Conservation (phyloP, 2,888 invertebrate species). For the Osedax frankpressi region DNA sequence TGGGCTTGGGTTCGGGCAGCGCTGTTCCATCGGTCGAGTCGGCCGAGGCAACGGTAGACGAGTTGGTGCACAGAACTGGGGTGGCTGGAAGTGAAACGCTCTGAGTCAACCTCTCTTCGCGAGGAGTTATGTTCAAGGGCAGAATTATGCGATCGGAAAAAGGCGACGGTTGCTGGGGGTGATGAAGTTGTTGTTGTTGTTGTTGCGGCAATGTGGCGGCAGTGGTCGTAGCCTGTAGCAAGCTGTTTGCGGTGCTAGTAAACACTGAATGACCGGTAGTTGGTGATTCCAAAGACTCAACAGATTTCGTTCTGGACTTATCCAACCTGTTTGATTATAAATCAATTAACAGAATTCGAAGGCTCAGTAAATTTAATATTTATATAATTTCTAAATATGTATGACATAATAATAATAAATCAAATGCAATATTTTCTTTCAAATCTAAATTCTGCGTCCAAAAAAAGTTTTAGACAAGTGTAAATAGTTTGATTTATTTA, state of each 20-base stretch:
- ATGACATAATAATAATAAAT: too few species aligned
- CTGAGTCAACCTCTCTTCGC: neutral
- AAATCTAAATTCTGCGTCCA: too few species aligned
- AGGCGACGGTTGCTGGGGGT: neutral
- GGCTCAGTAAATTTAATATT: too few species aligned
- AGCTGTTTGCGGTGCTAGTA: neutral
- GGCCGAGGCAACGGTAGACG: too few species aligned
- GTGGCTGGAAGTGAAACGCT: neutral
- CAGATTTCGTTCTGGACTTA: neutral
- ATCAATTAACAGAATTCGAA: too few species aligned
- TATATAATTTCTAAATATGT: too few species aligned
- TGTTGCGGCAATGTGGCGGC: too few species aligned
- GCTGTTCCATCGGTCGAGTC: neutral
- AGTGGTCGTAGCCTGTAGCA: too few species aligned
- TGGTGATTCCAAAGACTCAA: neutral
- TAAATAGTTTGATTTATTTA: too few species aligned
- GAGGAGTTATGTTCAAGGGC: neutral
- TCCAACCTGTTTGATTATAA: neutral
- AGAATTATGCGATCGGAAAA: neutral
- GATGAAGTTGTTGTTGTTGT: neutral
- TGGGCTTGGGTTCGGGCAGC: neutral
- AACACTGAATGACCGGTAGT: neutral
- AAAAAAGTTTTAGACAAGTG: too few species aligned
- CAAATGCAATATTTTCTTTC: too few species aligned
- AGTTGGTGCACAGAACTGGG: neutral